phyloP scores from a whole-genome alignment of 2,797 vertebrate genomes.

The Toxotes lorentzi region DNA sequence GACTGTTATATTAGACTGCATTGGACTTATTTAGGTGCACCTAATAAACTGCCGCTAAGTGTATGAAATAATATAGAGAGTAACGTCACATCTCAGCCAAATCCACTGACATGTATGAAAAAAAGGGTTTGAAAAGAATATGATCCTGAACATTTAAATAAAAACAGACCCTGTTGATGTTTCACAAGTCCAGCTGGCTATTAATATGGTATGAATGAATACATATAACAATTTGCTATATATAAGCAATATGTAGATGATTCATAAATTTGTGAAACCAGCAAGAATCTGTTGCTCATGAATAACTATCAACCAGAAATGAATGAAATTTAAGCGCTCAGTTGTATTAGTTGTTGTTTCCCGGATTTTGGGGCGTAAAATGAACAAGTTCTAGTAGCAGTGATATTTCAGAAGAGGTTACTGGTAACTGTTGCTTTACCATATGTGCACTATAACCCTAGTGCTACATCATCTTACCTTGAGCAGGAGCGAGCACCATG shows the following conservation, averaged over 20 bases:
- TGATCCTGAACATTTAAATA: neutral
- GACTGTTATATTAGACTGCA: neutral
- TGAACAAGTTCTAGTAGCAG: neutral
- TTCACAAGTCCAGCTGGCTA: neutral
- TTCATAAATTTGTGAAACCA: neutral
- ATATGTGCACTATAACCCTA: neutral
- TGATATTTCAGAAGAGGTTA: neutral
- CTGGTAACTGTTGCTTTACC: neutral
- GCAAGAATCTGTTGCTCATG: neutral
- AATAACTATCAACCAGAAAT: neutral
- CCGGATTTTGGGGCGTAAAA: neutral
- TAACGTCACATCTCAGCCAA: neutral
- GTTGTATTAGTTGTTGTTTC: neutral
- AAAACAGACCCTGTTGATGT: neutral
- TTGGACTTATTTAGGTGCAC: neutral
- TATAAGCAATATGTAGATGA: neutral
- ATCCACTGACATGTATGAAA: neutral
- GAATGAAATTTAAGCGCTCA: neutral
- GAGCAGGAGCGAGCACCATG: constrained; percentile 54
- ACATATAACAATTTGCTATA: neutral
- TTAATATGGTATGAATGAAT: neutral
- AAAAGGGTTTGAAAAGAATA: neutral
- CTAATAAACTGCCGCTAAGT: neutral
- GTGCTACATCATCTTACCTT: constrained; percentile 64
- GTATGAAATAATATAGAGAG: neutral